Percentiles rank a stretch among this genome's conserved stretches.
These are phyloP conservation scores for Balaenoptera acutorostrata DNA, from an alignment of 2,113 vertebrate species.

Conservation along the genomic window DNA sequence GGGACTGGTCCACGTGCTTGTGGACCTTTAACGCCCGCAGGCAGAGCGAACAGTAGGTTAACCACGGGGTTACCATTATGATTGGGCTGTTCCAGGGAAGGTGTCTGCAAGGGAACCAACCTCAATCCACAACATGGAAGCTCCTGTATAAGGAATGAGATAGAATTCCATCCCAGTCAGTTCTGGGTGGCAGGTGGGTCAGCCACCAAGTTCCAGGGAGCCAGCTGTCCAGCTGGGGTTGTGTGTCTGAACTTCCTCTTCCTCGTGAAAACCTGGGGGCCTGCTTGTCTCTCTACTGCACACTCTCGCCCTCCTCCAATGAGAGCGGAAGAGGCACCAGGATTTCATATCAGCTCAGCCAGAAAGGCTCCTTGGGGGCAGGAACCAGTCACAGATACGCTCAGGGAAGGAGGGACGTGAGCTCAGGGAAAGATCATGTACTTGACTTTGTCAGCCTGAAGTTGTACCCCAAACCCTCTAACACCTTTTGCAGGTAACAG, in stretches of 20 bases:
- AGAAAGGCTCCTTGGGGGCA: neutral
- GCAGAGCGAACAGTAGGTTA: neutral
- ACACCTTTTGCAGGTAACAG: neutral
- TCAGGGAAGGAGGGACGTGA: neutral
- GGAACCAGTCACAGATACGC: neutral
- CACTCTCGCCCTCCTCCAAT: neutral
- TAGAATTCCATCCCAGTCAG: neutral
- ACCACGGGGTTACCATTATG: too few species aligned
- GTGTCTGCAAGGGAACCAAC: neutral
- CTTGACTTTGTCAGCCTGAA: neutral
- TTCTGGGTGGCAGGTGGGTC: neutral
- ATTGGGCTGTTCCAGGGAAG: neutral
- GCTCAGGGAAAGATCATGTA: neutral
- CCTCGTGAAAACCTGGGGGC: neutral
- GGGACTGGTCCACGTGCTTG: fast-evolving
- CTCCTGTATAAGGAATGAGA: neutral
- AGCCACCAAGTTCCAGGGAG: too few species aligned
- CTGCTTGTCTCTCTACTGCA: too few species aligned
- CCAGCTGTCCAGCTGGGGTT: neutral
- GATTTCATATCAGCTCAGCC: neutral
- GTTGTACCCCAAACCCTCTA: neutral
- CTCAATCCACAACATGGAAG: neutral
- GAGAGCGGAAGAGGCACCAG: neutral
- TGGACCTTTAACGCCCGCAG: neutral
- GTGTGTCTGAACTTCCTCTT: neutral